Conservation (phyloP, 2,888 invertebrate genomes). For the Dexiosoma caninum region DNA sequence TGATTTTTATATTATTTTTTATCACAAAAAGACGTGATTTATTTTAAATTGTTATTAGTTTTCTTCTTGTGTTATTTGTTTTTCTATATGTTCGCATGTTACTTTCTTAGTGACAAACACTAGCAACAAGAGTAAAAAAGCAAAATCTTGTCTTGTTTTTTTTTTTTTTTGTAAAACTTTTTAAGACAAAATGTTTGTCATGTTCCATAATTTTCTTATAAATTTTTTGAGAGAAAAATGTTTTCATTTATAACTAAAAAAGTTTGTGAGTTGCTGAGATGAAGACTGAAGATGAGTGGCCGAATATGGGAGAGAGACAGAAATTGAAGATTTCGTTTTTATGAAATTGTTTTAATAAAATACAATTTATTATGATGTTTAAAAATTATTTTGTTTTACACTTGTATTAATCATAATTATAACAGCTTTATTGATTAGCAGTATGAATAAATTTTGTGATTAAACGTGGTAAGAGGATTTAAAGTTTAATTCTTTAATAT, state of each 20-base stretch:
- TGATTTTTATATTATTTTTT: conserved; percentile 34
- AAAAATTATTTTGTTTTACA: not conserved
- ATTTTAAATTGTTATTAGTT: conserved; percentile 62
- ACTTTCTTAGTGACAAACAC: conserved; percentile 2
- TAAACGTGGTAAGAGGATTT: not conserved
- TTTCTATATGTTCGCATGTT: not conserved
- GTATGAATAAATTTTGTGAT: not conserved
- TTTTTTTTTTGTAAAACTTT: conserved; percentile 2
- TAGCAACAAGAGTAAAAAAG: conserved; percentile 22
- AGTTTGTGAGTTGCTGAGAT: conserved; percentile 9
- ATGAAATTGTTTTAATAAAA: not conserved
- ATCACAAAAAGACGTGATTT: conserved; percentile 55
- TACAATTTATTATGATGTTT: not conserved
- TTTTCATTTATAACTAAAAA: conserved; percentile 14
- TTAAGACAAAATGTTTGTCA: conserved; percentile 60
- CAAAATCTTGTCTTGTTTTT: not conserved
- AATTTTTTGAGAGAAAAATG: conserved; percentile 32
- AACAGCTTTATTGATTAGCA: not conserved
- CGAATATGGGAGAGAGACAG: not conserved
- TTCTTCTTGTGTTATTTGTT: conserved; percentile 5
- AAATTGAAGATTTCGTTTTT: not conserved
- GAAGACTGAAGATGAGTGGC: not conserved
- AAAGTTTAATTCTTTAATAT: not conserved
- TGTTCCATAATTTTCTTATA: conserved; percentile 57
- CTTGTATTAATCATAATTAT: not conserved